Percentiles rank a stretch among this genome's conserved stretches.
Evolutionary conservation across 2,888 invertebrate species (phyloP).

Genomic region (Petrophora chlorosata): DNA sequence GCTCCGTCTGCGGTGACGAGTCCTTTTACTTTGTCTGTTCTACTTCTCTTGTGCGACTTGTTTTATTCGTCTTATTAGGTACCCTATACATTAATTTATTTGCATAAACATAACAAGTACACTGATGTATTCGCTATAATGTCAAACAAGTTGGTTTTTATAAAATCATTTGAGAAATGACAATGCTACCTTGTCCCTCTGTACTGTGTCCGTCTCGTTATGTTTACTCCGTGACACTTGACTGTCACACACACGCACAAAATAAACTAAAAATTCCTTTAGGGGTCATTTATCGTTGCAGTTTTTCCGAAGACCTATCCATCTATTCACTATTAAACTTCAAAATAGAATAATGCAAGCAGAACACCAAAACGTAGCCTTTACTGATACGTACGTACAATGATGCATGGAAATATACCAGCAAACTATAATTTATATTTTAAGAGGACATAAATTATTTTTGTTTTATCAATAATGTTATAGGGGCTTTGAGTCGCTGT

Average conservation of each 20-base stretch:
- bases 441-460: neutral
- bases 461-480: too few species aligned
- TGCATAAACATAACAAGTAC: neutral
- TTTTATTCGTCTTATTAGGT: neutral
- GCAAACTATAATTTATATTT: neutral
- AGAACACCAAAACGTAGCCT: conserved; percentile 79
- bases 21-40: conserved; percentile 35
- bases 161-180: neutral
- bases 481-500: too few species aligned
- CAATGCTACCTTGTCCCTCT: neutral
- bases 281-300: conserved; percentile 62
- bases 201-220: neutral
- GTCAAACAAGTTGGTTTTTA: neutral
- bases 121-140: conserved; percentile 8
- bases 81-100: neutral
- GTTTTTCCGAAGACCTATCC: conserved; percentile 31
- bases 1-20: conserved; percentile 56
- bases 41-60: conserved; percentile 18
- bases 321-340: conserved; percentile 52
- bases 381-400: conserved; percentile 44
- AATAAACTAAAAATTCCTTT: conserved; percentile 60
- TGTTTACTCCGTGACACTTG: conserved; percentile 33
- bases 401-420: conserved; percentile 32
- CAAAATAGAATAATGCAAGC: conserved; percentile 68
- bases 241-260: conserved; percentile 73